Percentiles rank a stretch among this genome's conserved stretches.
Evolutionary conservation across 1,140 invertebrate genomes (phyloP).

Genomic region (Drosophila neocordata): DNA sequence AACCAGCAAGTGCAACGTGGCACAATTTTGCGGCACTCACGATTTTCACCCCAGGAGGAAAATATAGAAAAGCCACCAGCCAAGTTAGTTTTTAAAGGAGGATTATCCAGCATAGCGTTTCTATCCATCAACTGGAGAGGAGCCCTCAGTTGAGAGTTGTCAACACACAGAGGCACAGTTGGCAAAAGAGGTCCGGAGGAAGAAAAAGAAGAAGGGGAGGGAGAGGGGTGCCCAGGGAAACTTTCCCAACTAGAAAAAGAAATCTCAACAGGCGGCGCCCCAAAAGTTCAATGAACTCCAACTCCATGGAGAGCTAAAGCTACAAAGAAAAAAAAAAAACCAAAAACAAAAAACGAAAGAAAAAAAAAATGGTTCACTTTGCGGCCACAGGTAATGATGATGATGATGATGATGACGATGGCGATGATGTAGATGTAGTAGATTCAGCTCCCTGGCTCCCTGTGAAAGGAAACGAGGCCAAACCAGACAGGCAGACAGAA

Average conservation of each 20-base stretch:
- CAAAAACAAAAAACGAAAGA: neutral
- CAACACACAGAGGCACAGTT: constrained; percentile 13
- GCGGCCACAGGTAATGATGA: constrained; percentile 69
- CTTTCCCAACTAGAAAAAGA: constrained; percentile 34
- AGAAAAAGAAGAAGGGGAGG: neutral
- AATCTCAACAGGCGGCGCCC: constrained; percentile 71
- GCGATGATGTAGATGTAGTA: constrained; percentile 47
- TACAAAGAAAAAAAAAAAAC: neutral
- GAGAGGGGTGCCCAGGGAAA: constrained; percentile 18
- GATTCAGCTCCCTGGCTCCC: constrained; percentile 37
- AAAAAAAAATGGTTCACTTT: constrained; percentile 66
- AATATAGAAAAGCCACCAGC: constrained; percentile 41
- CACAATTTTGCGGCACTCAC: constrained; percentile 73
- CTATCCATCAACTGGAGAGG: constrained; percentile 73
- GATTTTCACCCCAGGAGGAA: constrained; percentile 70
- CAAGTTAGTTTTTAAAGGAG: constrained; percentile 69
- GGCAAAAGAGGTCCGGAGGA: constrained; percentile 11
- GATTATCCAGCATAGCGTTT: constrained; percentile 66
- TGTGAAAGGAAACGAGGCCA: constrained; percentile 78
- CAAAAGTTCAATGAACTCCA: constrained; percentile 69
- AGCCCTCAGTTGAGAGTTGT: constrained; percentile 12
- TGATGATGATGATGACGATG: constrained; percentile 69
- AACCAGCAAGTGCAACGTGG: constrained; percentile 76
- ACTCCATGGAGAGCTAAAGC: constrained; percentile 40
- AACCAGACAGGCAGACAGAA: constrained; percentile 27